Conservation (phyloP, 1,140 invertebrate genomes). For the Pomphorhynchus laevis region DNA sequence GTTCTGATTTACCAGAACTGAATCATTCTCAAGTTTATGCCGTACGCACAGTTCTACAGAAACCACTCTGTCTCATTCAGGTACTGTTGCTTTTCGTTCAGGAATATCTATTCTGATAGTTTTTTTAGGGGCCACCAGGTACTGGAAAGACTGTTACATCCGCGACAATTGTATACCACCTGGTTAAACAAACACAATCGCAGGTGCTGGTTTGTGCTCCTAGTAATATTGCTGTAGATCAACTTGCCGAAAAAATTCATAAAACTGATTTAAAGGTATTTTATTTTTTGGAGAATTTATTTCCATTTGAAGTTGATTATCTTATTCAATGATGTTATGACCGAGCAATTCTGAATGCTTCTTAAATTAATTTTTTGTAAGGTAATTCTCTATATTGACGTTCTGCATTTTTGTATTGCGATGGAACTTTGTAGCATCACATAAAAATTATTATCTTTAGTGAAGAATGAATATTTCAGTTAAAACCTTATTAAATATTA, state of each 20-base stretch:
- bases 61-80: slow-evolving; percentile 82
- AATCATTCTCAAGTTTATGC: slow-evolving; percentile 89
- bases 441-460: too few relatives aligned
- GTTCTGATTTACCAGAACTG: slow-evolving; percentile 71
- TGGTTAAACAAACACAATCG: slow-evolving; percentile 55
- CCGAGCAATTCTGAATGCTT: not conserved
- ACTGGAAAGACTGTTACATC: slow-evolving; percentile 97
- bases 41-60: slow-evolving; percentile 81
- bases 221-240: slow-evolving; percentile 92
- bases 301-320: too few relatives aligned
- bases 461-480: too few relatives aligned
- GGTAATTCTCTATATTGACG: too few relatives aligned
- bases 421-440: too few relatives aligned
- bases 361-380: slow-evolving; percentile 4
- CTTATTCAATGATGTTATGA: too few relatives aligned
- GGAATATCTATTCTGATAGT: not conserved
- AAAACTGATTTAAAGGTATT: slow-evolving; percentile 55
- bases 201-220: slow-evolving; percentile 89
- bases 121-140: slow-evolving; percentile 31
- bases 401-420: too few relatives aligned
- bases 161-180: slow-evolving; percentile 86
- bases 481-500: too few relatives aligned
- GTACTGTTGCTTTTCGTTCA: slow-evolving; percentile 18
- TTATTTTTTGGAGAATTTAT: too few relatives aligned
- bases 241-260: slow-evolving; percentile 91